Evolutionary conservation across 2,113 vertebrate species (phyloP).

Genomic region (Microcebus ravelobensis): DNA sequence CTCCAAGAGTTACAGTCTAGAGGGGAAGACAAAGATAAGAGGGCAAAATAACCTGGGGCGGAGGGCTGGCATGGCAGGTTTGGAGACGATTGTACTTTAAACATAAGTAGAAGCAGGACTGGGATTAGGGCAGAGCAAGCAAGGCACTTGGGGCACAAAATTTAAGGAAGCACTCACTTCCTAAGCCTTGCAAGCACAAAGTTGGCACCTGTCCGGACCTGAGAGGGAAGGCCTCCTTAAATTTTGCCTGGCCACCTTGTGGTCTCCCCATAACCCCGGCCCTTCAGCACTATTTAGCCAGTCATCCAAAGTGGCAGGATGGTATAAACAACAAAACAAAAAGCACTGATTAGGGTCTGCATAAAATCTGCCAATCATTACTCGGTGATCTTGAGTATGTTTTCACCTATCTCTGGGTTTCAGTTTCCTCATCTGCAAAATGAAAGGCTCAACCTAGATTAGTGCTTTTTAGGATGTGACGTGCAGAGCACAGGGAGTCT

Average conservation of each 20-base stretch:
- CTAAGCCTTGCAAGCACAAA: background rate
- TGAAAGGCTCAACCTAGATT: background rate
- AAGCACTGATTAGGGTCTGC: background rate
- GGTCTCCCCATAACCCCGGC: background rate
- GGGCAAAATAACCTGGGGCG: background rate
- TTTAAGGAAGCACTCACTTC: background rate
- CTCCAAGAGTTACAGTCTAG: background rate
- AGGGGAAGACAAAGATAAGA: background rate
- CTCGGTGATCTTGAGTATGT: background rate
- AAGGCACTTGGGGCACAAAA: background rate
- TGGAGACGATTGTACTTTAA: background rate
- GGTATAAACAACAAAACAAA: background rate
- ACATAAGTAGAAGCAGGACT: background rate
- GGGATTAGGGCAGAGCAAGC: background rate
- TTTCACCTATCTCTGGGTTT: background rate
- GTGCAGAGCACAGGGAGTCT: background rate
- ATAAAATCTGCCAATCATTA: background rate
- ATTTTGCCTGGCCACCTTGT: background rate
- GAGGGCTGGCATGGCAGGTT: fast-evolving
- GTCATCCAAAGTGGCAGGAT: background rate
- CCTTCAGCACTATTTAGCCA: background rate
- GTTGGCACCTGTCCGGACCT: background rate
- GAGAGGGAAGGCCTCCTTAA: background rate
- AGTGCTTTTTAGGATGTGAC: background rate
- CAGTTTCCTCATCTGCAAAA: background rate